A percentile compares a stretch with the other conserved stretches of the same genome.
These are phyloP conservation scores for Halocaridina rubra DNA, from an alignment of 2,888 invertebrate species.

Conservation along the genomic window DNA sequence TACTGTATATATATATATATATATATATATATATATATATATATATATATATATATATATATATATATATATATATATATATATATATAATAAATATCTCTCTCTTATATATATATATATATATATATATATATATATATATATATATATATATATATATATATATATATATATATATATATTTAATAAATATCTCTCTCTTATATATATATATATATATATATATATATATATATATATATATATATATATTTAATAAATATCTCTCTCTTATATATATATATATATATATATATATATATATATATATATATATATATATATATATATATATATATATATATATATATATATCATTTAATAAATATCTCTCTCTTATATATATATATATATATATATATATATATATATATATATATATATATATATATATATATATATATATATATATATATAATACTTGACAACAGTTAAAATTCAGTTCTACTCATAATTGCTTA, in stretches of 20 bases:
- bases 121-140: constrained; percentile 22
- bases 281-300: constrained; percentile 21
- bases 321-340: constrained; percentile 26
- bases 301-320: constrained; percentile 26
- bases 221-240: constrained; percentile 28
- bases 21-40: neutral
- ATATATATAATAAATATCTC: no score
- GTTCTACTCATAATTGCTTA: no score
- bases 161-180: constrained; percentile 30
- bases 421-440: no score
- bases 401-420: no score
- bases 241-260: constrained; percentile 7
- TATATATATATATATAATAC: no score
- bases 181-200: no score
- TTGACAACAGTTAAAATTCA: no score
- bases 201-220: constrained; percentile 27
- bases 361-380: no score
- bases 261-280: no score
- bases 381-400: no score
- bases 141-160: constrained; percentile 26
- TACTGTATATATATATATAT: neutral
- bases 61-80: constrained; percentile 9
- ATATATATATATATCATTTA: no score
- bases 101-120: constrained; percentile 9
- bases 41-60: constrained; percentile 4